A percentile compares a stretch with the other conserved stretches of the same genome.
phyloP scores from a whole-genome alignment of 1,140 invertebrate genomes.

The Bemisia tabaci region DNA sequence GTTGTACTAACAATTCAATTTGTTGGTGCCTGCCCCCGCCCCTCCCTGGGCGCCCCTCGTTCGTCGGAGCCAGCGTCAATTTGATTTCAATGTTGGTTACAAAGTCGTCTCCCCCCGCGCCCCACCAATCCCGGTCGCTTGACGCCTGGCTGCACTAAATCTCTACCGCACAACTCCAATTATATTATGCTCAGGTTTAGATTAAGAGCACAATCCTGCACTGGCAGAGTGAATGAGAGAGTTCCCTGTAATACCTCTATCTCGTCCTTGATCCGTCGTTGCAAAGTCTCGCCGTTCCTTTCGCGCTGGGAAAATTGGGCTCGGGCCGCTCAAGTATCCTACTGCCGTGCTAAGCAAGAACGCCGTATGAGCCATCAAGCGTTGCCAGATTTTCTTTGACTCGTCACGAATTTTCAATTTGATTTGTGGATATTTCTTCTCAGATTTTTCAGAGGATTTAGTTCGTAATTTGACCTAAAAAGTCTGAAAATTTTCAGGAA shows the following conservation, averaged over 20 bases:
- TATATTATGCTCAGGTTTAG: not conserved
- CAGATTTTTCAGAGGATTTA: too few species aligned
- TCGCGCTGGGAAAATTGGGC: too few species aligned
- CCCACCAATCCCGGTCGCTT: not conserved
- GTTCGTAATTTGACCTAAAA: too few species aligned
- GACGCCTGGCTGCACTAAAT: not conserved
- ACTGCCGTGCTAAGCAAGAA: too few species aligned
- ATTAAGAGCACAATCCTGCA: not conserved
- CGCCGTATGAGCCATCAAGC: too few species aligned
- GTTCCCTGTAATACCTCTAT: not conserved
- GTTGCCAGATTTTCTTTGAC: too few species aligned
- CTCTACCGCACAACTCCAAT: not conserved
- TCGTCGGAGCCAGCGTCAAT: not conserved
- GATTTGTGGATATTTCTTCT: too few species aligned
- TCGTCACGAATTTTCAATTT: too few species aligned
- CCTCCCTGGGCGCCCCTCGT: not conserved
- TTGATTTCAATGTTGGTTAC: not conserved
- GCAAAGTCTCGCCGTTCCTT: too few species aligned
- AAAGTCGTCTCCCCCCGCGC: not conserved
- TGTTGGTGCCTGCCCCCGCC: not conserved
- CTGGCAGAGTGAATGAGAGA: not conserved
- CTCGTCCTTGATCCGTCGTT: too few species aligned
- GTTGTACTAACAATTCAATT: not conserved
- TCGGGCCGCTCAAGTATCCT: too few species aligned
- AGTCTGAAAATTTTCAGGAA: too few species aligned